These are phyloP conservation scores for Motacilla alba DNA, from an alignment of 2,113 vertebrate species.

Conservation along the genomic window DNA sequence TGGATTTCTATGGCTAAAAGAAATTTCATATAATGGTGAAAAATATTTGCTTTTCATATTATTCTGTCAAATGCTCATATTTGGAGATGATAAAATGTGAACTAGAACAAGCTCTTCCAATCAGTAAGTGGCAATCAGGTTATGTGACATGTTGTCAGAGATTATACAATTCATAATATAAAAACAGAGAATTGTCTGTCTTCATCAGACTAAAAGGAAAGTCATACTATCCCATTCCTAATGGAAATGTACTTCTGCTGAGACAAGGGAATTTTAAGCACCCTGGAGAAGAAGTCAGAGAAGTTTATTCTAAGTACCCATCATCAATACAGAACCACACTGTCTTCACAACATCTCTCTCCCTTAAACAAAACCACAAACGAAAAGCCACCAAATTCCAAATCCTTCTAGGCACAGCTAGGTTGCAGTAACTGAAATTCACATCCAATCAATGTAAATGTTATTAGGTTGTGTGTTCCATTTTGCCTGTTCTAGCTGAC, in stretches of 20 bases:
- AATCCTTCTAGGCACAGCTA: not conserved
- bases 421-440: not conserved
- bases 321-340: not conserved
- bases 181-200: not conserved
- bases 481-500: constrained; percentile 6
- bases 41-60: not conserved
- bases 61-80: not conserved
- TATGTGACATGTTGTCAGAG: not conserved
- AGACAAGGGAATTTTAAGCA: not conserved
- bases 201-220: not conserved
- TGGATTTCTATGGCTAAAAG: not conserved
- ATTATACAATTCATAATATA: not conserved
- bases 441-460: constrained; percentile 20
- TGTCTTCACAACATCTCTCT: not conserved
- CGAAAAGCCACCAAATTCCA: not conserved
- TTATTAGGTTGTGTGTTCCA: not conserved
- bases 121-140: not conserved
- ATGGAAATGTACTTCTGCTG: not conserved
- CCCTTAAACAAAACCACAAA: not conserved
- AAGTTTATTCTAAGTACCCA: not conserved
- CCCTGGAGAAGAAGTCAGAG: not conserved
- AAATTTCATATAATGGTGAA: not conserved
- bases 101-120: not conserved
- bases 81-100: not conserved
- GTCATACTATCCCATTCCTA: not conserved